phyloP scores from a whole-genome alignment of 1,140 invertebrate genomes.

The Drosophila ironensis region DNA sequence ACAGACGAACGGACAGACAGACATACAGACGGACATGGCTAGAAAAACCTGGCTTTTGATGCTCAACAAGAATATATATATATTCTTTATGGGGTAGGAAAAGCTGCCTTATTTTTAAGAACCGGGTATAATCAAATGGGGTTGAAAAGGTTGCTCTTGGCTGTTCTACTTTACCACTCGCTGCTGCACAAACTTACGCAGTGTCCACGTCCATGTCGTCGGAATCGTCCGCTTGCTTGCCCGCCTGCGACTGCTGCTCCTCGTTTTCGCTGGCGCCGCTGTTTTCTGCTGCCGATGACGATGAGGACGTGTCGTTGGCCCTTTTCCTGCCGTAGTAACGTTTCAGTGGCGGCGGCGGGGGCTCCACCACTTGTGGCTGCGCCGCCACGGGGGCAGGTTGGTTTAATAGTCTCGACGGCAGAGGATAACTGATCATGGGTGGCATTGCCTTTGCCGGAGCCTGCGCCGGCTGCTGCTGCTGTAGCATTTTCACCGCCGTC shows the following conservation, averaged over 20 bases:
- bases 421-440: conserved; percentile 67
- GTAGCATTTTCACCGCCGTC: conserved; percentile 28
- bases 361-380: conserved; percentile 53
- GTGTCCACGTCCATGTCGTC: conserved; percentile 78
- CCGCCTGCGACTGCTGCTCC: conserved; percentile 24
- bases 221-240: conserved; percentile 56
- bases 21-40: too few species aligned
- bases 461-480: conserved; percentile 17
- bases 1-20: too few species aligned
- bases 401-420: conserved; percentile 36
- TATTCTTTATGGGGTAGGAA: too few species aligned
- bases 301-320: conserved; percentile 82
- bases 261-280: conserved; percentile 59
- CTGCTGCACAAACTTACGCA: conserved; percentile 73
- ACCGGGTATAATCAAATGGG: too few species aligned
- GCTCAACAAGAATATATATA: too few species aligned
- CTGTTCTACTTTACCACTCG: conserved; percentile 71
- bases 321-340: conserved; percentile 88
- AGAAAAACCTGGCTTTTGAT: too few species aligned
- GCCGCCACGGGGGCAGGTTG: conserved; percentile 5
- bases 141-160: background rate
- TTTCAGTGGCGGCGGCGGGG: conserved; percentile 80
- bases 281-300: conserved; percentile 46
- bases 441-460: conserved; percentile 12
- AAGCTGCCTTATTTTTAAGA: too few species aligned